These are phyloP conservation scores for Bombylius discolor DNA, from an alignment of 2,888 invertebrate species.

Conservation along the genomic window DNA sequence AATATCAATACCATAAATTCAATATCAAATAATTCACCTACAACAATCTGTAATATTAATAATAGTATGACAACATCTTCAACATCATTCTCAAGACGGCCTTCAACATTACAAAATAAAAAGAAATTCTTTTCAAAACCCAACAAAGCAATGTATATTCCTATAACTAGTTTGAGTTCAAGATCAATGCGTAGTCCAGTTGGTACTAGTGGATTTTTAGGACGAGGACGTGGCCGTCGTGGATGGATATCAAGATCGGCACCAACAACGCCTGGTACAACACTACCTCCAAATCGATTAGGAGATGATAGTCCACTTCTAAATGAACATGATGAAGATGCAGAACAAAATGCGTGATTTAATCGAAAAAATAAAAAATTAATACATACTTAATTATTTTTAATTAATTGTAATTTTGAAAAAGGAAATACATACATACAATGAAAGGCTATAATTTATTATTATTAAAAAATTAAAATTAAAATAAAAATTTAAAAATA, in stretches of 20 bases:
- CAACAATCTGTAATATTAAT: background rate
- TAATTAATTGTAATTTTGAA: background rate
- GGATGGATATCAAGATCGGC: constrained; percentile 64
- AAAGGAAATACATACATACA: background rate
- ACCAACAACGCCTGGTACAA: constrained; percentile 60
- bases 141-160: constrained; percentile 54
- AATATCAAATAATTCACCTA: background rate
- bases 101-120: constrained; percentile 28
- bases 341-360: constrained; percentile 17
- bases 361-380: background rate
- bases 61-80: constrained; percentile 26
- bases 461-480: too few relatives aligned
- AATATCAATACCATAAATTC: too few relatives aligned
- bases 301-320: constrained; percentile 52
- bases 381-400: background rate
- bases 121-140: constrained; percentile 41
- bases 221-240: constrained; percentile 36
- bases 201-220: constrained; percentile 27
- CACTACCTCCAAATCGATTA: constrained; percentile 47
- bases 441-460: too few relatives aligned
- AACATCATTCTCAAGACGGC: constrained; percentile 22
- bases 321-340: constrained; percentile 43
- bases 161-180: constrained; percentile 35
- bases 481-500: too few relatives aligned
- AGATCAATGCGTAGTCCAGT: constrained; percentile 29